Conservation (phyloP, 2,888 invertebrate species). For the Caenorhabditis imperialis region DNA sequence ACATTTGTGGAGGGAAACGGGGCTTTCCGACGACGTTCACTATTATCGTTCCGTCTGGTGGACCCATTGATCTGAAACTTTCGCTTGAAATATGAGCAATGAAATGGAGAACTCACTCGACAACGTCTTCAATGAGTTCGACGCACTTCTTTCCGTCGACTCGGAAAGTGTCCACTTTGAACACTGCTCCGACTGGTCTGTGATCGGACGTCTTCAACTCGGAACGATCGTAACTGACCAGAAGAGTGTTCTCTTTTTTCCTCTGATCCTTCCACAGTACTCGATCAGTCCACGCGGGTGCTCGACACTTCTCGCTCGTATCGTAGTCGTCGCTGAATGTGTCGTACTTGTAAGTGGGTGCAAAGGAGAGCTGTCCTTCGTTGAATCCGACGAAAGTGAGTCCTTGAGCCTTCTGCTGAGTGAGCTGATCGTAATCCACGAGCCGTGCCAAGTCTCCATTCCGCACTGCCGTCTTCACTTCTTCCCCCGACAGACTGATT, state of each 20-base stretch:
- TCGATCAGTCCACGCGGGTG: slow-evolving; percentile 97
- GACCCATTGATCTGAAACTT: slow-evolving; percentile 84
- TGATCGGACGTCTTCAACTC: slow-evolving; percentile 84
- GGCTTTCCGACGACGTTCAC: slow-evolving; percentile 80
- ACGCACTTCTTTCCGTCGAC: slow-evolving; percentile 87
- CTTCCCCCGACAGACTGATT: slow-evolving; percentile 65
- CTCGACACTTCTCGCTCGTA: slow-evolving; percentile 89
- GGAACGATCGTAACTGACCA: slow-evolving; percentile 89
- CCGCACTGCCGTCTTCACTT: slow-evolving; percentile 87
- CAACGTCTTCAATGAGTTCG: slow-evolving; percentile 84
- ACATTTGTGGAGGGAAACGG: slow-evolving; percentile 67
- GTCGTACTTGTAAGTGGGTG: slow-evolving; percentile 99
- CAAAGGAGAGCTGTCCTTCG: slow-evolving; percentile 92
- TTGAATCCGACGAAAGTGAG: slow-evolving; percentile 90
- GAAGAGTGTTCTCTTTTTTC: slow-evolving; percentile 3
- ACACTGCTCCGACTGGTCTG: slow-evolving; percentile 91
- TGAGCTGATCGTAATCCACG: slow-evolving; percentile 90
- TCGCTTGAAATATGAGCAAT: not conserved
- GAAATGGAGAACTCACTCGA: slow-evolving; percentile 56
- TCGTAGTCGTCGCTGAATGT: slow-evolving; percentile 98
- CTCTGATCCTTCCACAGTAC: slow-evolving; percentile 87
- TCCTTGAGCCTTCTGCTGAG: slow-evolving; percentile 80
- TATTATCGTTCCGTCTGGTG: slow-evolving; percentile 93
- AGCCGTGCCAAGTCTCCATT: slow-evolving; percentile 86
- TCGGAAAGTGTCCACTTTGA: slow-evolving; percentile 89